These are phyloP conservation scores for Petrocephalus schoutedeni DNA, from an alignment of 2,797 vertebrate species.

Conservation along the genomic window DNA sequence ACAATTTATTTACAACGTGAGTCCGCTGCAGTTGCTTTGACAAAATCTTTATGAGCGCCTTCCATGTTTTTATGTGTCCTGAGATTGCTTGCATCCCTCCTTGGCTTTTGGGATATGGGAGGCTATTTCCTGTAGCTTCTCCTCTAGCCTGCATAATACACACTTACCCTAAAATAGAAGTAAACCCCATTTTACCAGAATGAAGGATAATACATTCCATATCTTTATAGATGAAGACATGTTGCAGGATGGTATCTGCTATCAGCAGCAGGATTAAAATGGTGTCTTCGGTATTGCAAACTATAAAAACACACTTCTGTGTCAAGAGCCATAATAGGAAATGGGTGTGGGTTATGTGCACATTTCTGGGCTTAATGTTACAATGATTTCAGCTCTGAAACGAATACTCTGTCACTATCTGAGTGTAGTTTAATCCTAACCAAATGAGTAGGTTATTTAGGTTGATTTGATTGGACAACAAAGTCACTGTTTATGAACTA, in stretches of 20 bases:
- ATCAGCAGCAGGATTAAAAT: neutral
- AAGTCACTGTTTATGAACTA: neutral
- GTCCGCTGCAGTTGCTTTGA: neutral
- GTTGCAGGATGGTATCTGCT: neutral
- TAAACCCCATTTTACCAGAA: neutral
- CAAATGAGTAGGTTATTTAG: neutral
- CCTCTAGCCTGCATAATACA: neutral
- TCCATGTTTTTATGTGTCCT: neutral
- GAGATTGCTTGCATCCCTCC: neutral
- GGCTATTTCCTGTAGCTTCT: neutral
- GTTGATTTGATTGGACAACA: neutral
- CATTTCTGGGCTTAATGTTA: slow-evolving; percentile 3
- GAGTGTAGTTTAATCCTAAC: neutral
- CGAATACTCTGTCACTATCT: neutral
- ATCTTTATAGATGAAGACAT: neutral
- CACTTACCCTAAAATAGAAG: slow-evolving; percentile 7
- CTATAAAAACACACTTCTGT: neutral
- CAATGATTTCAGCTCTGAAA: slow-evolving; percentile 1
- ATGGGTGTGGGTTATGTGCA: neutral
- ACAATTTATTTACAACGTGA: neutral
- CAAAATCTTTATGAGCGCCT: neutral
- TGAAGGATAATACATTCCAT: neutral
- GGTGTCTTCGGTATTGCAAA: neutral
- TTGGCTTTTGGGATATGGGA: neutral
- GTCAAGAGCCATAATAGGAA: neutral